phyloP scores from a whole-genome alignment of 2,797 vertebrate species.

The Notolabrus celidotus region DNA sequence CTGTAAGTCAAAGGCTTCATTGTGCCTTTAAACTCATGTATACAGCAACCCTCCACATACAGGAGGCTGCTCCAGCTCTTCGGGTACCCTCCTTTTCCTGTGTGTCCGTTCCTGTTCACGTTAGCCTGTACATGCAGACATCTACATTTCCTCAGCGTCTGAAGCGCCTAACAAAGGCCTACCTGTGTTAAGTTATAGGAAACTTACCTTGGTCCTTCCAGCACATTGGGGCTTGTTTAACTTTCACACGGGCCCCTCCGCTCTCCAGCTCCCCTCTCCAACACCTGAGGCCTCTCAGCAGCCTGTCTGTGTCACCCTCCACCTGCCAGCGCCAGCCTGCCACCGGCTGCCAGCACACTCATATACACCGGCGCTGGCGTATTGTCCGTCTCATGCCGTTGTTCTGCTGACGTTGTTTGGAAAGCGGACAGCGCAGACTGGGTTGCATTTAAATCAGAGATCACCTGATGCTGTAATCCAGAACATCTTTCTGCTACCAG shows the following conservation, averaged over 20 bases:
- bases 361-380: not conserved
- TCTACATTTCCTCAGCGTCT: conserved; percentile 61
- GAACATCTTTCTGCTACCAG: conserved; percentile 18
- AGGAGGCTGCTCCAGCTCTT: conserved; percentile 4
- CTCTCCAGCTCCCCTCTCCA: conserved; percentile 64
- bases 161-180: conserved; percentile 70
- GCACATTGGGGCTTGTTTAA: conserved; percentile 63
- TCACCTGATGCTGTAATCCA: conserved; percentile 28
- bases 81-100: conserved; percentile 43
- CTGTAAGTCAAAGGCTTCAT: conserved; percentile 38
- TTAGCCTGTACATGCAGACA: conserved; percentile 55
- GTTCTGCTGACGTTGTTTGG: conserved; percentile 1
- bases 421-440: conserved; percentile 3
- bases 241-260: conserved; percentile 49
- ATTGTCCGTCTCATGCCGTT: conserved; percentile 28
- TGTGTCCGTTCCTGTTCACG: conserved; percentile 44
- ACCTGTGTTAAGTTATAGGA: conserved; percentile 70
- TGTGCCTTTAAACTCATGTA: conserved; percentile 28
- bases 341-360: conserved; percentile 31
- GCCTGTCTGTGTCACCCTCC: conserved; percentile 63
- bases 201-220: conserved; percentile 73
- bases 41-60: conserved; percentile 27
- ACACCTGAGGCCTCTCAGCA: conserved; percentile 73
- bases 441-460: conserved; percentile 9
- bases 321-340: conserved; percentile 44